phyloP scores from a whole-genome alignment of 1,140 invertebrate species.

The Microplitis mediator region DNA sequence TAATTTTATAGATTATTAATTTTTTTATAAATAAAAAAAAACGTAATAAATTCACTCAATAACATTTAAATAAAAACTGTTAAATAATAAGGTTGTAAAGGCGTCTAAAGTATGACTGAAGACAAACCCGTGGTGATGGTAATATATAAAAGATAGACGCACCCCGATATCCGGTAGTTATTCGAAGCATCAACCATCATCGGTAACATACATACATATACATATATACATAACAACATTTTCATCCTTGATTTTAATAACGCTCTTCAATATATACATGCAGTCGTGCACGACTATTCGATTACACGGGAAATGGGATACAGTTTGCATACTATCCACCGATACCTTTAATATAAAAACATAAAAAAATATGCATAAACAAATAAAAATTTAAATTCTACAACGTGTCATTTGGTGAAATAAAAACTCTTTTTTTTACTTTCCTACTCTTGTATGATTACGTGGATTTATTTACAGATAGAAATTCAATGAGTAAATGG shows the following conservation, averaged over 20 bases:
- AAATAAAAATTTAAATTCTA: not conserved
- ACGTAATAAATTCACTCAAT: not conserved
- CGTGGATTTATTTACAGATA: not conserved
- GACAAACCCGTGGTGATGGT: not conserved
- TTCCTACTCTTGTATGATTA: too few relatives aligned
- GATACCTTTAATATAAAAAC: not conserved
- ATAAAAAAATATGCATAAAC: not conserved
- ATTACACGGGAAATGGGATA: not conserved
- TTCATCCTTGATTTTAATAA: conserved; percentile 21
- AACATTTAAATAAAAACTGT: not conserved
- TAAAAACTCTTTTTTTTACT: not conserved
- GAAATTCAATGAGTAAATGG: too few relatives aligned
- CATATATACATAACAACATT: not conserved
- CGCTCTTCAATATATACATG: not conserved
- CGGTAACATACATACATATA: too few relatives aligned
- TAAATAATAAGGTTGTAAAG: too few relatives aligned
- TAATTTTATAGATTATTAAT: not conserved
- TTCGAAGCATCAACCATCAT: not conserved
- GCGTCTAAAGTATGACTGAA: not conserved
- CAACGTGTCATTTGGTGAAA: conserved; percentile 14
- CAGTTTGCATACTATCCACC: not conserved
- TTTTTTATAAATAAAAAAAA: not conserved
- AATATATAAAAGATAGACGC: conserved; percentile 13
- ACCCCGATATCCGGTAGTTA: conserved; percentile 16
- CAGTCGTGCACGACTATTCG: not conserved